Evolutionary conservation across 2,113 vertebrate genomes (phyloP).

Genomic region (Diadophis punctatus): DNA sequence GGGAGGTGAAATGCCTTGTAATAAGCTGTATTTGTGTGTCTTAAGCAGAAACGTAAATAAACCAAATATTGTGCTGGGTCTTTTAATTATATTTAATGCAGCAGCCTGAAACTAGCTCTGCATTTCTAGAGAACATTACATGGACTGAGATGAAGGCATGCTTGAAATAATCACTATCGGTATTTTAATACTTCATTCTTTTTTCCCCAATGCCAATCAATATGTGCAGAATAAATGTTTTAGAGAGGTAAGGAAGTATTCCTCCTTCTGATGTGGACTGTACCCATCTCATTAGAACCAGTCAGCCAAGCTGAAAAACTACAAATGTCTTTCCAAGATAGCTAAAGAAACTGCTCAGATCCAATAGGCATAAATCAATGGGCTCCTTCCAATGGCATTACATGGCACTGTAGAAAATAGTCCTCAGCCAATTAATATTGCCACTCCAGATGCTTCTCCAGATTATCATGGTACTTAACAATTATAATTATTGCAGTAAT

Average conservation of each 20-base stretch:
- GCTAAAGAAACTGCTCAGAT: background rate
- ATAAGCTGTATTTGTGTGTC: slow-evolving; percentile 24
- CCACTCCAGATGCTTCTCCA: background rate
- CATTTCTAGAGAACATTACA: background rate
- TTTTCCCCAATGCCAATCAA: background rate
- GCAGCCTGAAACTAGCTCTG: background rate
- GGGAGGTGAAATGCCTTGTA: slow-evolving; percentile 18
- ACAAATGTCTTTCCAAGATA: background rate
- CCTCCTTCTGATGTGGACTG: background rate
- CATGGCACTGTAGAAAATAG: background rate
- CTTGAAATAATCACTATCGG: background rate
- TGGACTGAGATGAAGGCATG: background rate
- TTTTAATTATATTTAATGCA: slow-evolving; percentile 21
- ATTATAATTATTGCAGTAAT: background rate
- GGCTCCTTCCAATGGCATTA: background rate
- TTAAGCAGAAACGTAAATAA: slow-evolving; percentile 9
- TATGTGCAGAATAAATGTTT: background rate
- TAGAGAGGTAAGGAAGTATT: background rate
- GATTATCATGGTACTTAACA: background rate
- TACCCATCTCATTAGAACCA: background rate
- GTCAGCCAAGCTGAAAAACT: background rate
- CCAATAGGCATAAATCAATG: background rate
- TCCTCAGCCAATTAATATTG: background rate
- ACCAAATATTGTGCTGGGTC: background rate
- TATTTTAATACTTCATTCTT: background rate